Conservation (phyloP, 53 echinoderm and acorn worm species). For the Patiria pectinifera region DNA sequence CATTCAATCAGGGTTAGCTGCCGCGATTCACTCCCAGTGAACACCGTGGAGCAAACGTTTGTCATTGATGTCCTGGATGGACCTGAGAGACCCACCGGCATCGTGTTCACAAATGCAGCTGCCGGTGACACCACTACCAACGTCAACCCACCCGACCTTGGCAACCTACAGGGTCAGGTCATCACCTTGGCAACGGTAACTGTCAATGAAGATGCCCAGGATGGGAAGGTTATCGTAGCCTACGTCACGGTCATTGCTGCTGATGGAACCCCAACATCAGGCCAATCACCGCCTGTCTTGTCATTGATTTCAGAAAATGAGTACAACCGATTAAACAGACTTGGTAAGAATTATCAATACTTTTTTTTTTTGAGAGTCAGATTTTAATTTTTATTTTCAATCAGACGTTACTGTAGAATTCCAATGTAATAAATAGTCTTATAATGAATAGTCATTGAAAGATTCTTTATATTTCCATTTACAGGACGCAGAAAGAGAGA, state of each 20-base stretch:
- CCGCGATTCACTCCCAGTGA: conserved; percentile 61
- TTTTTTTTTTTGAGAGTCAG: neutral
- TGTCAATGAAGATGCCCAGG: conserved; percentile 47
- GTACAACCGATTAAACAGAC: conserved; percentile 38
- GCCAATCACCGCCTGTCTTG: conserved; percentile 13
- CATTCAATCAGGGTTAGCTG: conserved; percentile 43
- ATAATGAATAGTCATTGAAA: neutral
- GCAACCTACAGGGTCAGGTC: conserved; percentile 21
- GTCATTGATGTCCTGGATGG: conserved; percentile 55
- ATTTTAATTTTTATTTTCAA: neutral
- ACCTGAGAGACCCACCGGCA: conserved; percentile 61
- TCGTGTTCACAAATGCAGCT: conserved; percentile 62
- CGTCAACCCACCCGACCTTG: conserved; percentile 23
- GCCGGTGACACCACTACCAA: conserved; percentile 49
- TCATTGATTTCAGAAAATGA: conserved; percentile 60
- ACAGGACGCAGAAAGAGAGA: conserved; percentile 41
- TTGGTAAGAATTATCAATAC: conserved; percentile 9
- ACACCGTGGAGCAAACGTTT: conserved; percentile 43
- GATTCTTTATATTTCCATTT: neutral
- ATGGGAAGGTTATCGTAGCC: conserved; percentile 51
- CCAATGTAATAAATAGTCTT: neutral
- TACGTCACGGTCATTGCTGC: conserved; percentile 47
- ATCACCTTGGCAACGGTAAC: conserved; percentile 65
- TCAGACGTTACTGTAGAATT: neutral
- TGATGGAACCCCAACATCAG: conserved; percentile 27